Evolutionary conservation across 2,113 vertebrate species (phyloP), one percentile per base, ranked within the genome.

Genomic region (Dolichallabes microphthalmus): DNA sequence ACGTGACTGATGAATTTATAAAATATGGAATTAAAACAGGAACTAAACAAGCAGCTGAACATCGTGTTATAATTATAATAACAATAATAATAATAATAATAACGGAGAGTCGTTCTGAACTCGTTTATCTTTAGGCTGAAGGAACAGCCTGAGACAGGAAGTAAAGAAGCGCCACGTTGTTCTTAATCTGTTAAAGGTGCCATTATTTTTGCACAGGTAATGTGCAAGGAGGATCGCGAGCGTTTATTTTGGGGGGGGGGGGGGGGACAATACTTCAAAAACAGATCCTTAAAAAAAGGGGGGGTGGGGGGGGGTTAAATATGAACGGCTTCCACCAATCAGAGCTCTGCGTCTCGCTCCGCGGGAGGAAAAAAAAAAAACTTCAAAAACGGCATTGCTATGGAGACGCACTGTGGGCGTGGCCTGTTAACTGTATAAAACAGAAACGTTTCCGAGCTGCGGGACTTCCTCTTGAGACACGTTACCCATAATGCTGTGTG

Each of bases 61-160:
- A n/a, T 17, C 0, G 55, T 57, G n/a, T n/a, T n/a, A 32, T 58
- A 78, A 58, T 22, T 35, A 35, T 58, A 35, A 58, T 78, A 78
- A 78, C 35, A 78, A 78, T 58, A 78, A 78, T 32, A 78, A 57
- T 57, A 57, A 77, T 57, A 55, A 77, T 19, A 35, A 78, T 20
- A 20, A 12, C 0, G 19, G 10, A 55, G 6, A 2, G 7, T 76
- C 69, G 22, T 73, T 45, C 69, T 73, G 32, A 9, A 39, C 8
- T 69, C 2, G 32, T 71, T 71, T 35, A 71, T 2, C 30, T 30
- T 35, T 15, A 35, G 35, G 2, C 32, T 35, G 25, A 6, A 25
- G 3, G 35, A 52, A 25, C 50, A 3, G 22, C 39, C 22, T 25
- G 45, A n/a, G 45, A 75, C 71, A n/a, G 73, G 73, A 76, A 55